Conservation (phyloP, 2,797 vertebrate genomes). For the Cetoscarus ocellatus region DNA sequence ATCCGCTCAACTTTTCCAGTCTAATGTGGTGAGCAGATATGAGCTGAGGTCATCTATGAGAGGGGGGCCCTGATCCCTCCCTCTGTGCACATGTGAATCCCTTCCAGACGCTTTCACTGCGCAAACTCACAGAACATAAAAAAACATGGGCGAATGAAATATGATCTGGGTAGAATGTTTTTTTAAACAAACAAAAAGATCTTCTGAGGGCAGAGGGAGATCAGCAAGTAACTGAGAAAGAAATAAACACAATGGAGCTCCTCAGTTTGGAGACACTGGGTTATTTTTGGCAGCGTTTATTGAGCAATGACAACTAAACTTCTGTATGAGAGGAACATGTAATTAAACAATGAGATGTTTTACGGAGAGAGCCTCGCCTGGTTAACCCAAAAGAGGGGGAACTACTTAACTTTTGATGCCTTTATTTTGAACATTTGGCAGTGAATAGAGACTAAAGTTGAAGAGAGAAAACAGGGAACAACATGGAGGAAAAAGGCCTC, state of each 20-base stretch:
- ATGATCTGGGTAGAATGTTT: neutral
- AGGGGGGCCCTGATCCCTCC: conserved; percentile 6
- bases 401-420: neutral
- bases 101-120: neutral
- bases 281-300: conserved; percentile 19
- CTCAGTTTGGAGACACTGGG: conserved; percentile 24
- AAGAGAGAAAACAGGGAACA: too few species aligned
- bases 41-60: conserved; percentile 65
- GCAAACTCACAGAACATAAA: conserved; percentile 1
- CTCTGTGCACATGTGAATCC: neutral
- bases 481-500: too few species aligned
- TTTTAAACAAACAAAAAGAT: conserved; percentile 2
- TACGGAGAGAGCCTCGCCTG: neutral
- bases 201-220: neutral
- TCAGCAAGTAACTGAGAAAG: conserved; percentile 7
- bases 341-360: neutral
- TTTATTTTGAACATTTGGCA: too few species aligned
- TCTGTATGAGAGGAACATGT: neutral
- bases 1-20: conserved; percentile 56
- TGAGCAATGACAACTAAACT: conserved; percentile 6
- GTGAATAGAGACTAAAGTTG: too few species aligned
- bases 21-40: conserved; percentile 66
- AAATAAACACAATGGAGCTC: conserved; percentile 27
- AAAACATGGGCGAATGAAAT: neutral
- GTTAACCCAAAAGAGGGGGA: neutral